Percentiles rank a stretch among this genome's conserved stretches.
phyloP scores from a whole-genome alignment of 53 echinoderm and acorn worm genomes.

The Zoroaster sp. region DNA sequence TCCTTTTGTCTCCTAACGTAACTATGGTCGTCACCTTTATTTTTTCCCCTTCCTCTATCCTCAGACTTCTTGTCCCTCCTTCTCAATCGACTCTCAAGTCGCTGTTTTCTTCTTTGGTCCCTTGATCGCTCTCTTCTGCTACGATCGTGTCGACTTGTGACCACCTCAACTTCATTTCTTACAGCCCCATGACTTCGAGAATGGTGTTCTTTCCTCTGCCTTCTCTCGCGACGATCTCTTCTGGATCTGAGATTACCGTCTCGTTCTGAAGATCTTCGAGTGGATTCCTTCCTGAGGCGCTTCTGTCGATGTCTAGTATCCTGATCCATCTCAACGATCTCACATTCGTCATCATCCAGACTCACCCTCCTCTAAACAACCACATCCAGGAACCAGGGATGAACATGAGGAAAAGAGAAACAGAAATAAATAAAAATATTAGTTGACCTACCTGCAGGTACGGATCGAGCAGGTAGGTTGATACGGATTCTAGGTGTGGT shows the following conservation, averaged over 20 bases:
- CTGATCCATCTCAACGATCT: conserved; percentile 9
- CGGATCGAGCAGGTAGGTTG: conserved; percentile 10
- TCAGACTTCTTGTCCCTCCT: not conserved
- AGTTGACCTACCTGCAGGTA: conserved; percentile 44
- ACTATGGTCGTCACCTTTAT: conserved; percentile 15
- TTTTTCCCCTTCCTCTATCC: not conserved
- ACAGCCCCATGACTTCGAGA: not conserved
- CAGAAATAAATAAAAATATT: not conserved
- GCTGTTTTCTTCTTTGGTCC: not conserved
- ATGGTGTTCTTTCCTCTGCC: not conserved
- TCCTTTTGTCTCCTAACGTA: not conserved
- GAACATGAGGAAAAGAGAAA: conserved; percentile 1
- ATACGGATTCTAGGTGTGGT: conserved; percentile 36
- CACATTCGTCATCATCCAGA: conserved; percentile 9
- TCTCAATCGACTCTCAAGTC: not conserved
- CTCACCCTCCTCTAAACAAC: not conserved
- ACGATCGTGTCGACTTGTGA: not conserved
- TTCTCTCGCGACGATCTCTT: not conserved
- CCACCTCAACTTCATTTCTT: not conserved
- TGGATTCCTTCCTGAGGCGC: not conserved
- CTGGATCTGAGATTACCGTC: not conserved
- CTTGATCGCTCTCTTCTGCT: not conserved
- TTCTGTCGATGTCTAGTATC: conserved; percentile 17
- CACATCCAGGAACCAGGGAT: not conserved
- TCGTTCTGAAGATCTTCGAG: not conserved